These are phyloP conservation scores for Polyommatus iphigenia DNA, from an alignment of 2,888 invertebrate genomes.

Conservation along the genomic window DNA sequence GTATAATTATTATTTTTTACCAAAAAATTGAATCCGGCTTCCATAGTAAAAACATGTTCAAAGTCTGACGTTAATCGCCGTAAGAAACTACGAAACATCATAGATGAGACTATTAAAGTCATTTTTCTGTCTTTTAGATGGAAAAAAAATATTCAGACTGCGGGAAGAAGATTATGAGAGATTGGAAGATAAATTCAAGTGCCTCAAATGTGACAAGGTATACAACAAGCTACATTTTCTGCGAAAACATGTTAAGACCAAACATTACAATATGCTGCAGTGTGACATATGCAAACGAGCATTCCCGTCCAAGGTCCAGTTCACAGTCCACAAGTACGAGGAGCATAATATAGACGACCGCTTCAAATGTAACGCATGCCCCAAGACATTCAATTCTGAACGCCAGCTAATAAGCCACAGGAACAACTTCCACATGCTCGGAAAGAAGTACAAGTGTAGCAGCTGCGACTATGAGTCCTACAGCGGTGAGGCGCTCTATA, in stretches of 20 bases:
- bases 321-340: conserved; percentile 58
- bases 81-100: conserved; percentile 23
- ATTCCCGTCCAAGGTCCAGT: conserved; percentile 56
- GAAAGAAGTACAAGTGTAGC: conserved; percentile 58
- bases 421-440: conserved; percentile 66
- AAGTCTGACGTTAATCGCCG: neutral
- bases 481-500: conserved; percentile 56
- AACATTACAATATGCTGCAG: conserved; percentile 56
- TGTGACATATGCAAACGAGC: conserved; percentile 54
- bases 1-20: too few relatives aligned
- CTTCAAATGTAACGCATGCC: conserved; percentile 64
- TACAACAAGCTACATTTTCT: conserved; percentile 55
- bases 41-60: too few relatives aligned
- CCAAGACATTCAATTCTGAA: conserved; percentile 57
- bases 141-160: conserved; percentile 51
- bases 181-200: conserved; percentile 50
- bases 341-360: conserved; percentile 61
- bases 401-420: conserved; percentile 57
- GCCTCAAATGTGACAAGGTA: conserved; percentile 53
- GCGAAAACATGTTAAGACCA: conserved; percentile 55
- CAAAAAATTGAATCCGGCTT: too few relatives aligned
- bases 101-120: conserved; percentile 33
- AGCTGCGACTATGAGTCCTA: conserved; percentile 64
- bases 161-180: conserved; percentile 52
- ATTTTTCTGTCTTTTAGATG: conserved; percentile 55